These are phyloP conservation scores for Drosophila putrida DNA, from an alignment of 2,888 invertebrate genomes.

Conservation along the genomic window DNA sequence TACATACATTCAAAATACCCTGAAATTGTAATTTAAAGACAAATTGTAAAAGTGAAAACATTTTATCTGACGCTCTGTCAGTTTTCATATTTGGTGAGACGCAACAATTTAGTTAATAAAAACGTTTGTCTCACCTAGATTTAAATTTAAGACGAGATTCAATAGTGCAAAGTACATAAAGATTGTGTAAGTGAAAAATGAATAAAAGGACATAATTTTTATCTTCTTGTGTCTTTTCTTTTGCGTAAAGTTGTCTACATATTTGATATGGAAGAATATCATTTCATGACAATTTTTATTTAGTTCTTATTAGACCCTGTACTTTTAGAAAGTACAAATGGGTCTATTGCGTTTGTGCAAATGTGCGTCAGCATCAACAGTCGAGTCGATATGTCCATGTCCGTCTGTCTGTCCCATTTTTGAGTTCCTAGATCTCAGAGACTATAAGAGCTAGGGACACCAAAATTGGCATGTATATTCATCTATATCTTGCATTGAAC, in stretches of 20 bases:
- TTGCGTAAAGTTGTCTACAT: neutral
- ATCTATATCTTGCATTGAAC: no score
- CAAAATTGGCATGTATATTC: no score
- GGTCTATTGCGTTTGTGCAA: no score
- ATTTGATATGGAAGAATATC: neutral
- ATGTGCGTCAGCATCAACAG: no score
- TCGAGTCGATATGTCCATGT: no score
- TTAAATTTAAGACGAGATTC: slow-evolving; percentile 68
- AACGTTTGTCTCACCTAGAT: slow-evolving; percentile 54
- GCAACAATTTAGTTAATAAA: slow-evolving; percentile 42
- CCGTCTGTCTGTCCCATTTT: no score
- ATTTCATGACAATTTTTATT: neutral
- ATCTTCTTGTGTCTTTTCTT: neutral
- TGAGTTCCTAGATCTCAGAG: no score
- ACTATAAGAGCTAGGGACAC: no score
- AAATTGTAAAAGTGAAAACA: slow-evolving; percentile 26
- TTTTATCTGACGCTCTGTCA: slow-evolving; percentile 18
- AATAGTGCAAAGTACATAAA: slow-evolving; percentile 74
- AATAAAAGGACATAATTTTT: slow-evolving; percentile 67
- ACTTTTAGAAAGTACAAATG: no score
- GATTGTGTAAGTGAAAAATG: slow-evolving; percentile 64
- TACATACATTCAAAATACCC: neutral
- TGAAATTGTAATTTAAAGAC: slow-evolving; percentile 31
- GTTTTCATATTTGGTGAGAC: slow-evolving; percentile 25
- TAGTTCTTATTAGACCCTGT: neutral